phyloP scores from a whole-genome alignment of 2,113 vertebrate species.

The Eurystomus gularis region DNA sequence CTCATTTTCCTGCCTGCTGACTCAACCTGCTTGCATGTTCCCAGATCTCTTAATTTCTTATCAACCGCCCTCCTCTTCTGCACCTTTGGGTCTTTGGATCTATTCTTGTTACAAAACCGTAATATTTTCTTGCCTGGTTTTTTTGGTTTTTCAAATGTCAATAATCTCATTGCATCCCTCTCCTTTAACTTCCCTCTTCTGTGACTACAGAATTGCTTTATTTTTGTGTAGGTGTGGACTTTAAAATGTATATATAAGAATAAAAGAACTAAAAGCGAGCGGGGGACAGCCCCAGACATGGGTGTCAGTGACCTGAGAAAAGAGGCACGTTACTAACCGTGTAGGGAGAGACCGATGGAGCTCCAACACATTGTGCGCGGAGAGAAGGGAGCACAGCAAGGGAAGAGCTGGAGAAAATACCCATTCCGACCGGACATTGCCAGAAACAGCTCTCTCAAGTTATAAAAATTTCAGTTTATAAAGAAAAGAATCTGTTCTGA shows the following conservation, averaged over 20 bases:
- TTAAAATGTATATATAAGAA: background rate
- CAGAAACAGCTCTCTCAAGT: background rate
- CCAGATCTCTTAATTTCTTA: background rate
- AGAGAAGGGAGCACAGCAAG: background rate
- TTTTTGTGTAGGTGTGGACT: background rate
- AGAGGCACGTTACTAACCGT: background rate
- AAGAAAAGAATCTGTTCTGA: background rate
- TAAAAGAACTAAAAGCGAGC: background rate
- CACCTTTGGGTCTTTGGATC: background rate
- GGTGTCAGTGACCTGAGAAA: background rate
- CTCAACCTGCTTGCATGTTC: background rate
- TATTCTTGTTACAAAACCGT: background rate
- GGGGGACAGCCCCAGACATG: background rate
- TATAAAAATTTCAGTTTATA: background rate
- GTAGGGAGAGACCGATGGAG: background rate
- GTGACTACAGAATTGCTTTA: background rate
- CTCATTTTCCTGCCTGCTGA: background rate
- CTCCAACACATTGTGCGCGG: background rate
- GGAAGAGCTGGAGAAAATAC: background rate
- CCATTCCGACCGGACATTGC: background rate
- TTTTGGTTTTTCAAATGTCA: too few species aligned
- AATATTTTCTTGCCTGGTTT: background rate
- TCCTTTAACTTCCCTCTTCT: background rate
- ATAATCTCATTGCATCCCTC: background rate
- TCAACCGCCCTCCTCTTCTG: background rate